These are phyloP conservation scores for Macrophya alboannulata DNA, from an alignment of 2,888 invertebrate genomes.

Conservation along the genomic window DNA sequence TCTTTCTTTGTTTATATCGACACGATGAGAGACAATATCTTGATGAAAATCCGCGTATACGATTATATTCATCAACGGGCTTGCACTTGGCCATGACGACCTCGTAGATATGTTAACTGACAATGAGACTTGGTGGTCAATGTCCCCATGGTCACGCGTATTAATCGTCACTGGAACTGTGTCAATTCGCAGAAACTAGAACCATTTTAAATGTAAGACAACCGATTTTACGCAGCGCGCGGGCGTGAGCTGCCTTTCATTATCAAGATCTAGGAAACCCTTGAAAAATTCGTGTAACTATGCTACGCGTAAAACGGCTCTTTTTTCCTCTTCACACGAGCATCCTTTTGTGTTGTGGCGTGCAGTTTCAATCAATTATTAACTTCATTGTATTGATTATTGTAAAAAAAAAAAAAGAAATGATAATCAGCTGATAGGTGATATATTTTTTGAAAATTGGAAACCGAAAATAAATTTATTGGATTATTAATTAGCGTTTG, in stretches of 20 bases:
- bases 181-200: slow-evolving; percentile 33
- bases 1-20: neutral
- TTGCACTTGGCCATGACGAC: slow-evolving; percentile 28
- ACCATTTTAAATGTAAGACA: neutral
- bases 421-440: neutral
- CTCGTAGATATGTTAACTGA: slow-evolving; percentile 4
- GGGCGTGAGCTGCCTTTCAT: neutral
- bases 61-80: neutral
- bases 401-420: neutral
- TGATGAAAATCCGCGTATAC: neutral
- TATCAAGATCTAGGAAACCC: neutral
- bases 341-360: neutral
- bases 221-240: neutral
- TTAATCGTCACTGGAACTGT: slow-evolving; percentile 13
- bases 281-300: neutral
- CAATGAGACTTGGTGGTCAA: slow-evolving; percentile 39
- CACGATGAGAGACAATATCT: neutral
- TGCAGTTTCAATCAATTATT: neutral
- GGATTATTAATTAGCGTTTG: neutral
- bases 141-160: slow-evolving; percentile 27
- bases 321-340: too few species aligned
- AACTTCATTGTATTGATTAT: neutral
- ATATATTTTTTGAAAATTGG: neutral
- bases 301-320: too few species aligned
- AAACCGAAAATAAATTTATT: neutral